Evolutionary conservation across 1,140 invertebrate species (phyloP).

Genomic region (Cotesia glomerata): DNA sequence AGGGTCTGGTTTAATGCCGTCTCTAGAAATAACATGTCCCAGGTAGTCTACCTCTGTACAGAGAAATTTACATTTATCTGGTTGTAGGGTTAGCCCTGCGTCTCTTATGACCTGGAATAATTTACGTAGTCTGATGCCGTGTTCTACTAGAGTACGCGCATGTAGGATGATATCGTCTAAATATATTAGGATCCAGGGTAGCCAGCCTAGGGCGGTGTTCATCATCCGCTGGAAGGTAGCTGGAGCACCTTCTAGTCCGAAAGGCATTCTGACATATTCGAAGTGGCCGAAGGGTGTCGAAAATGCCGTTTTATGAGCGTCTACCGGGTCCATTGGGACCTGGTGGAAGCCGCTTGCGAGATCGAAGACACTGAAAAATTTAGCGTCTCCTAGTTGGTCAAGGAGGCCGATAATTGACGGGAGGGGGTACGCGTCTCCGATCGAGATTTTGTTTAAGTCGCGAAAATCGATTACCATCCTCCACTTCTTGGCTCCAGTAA

Average conservation of each 20-base stretch:
- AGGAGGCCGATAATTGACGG: conserved; percentile 19
- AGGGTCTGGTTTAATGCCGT: background rate
- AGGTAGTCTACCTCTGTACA: too few relatives aligned
- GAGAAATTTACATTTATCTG: too few relatives aligned
- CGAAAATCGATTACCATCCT: conserved; percentile 18
- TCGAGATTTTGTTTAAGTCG: conserved; percentile 7
- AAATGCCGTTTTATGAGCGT: conserved; percentile 15
- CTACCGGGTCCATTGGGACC: background rate
- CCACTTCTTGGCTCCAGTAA: conserved; percentile 6
- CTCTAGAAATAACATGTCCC: conserved; percentile 24
- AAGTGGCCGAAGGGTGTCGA: conserved; percentile 13
- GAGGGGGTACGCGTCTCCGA: conserved; percentile 19
- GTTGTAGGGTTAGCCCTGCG: too few relatives aligned
- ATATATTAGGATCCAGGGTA: conserved; percentile 11
- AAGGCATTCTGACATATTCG: conserved; percentile 14
- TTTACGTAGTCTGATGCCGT: too few relatives aligned
- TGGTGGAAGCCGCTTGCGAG: conserved; percentile 15
- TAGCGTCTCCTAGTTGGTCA: conserved; percentile 11
- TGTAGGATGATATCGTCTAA: too few relatives aligned
- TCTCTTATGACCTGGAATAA: too few relatives aligned
- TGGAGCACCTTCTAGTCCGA: conserved; percentile 12
- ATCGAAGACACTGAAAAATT: conserved; percentile 12
- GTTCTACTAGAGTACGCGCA: too few relatives aligned
- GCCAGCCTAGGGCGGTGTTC: conserved; percentile 2
- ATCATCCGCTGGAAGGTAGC: conserved; percentile 18